phyloP scores from a whole-genome alignment of 2,113 vertebrate species.

The human region DNA sequence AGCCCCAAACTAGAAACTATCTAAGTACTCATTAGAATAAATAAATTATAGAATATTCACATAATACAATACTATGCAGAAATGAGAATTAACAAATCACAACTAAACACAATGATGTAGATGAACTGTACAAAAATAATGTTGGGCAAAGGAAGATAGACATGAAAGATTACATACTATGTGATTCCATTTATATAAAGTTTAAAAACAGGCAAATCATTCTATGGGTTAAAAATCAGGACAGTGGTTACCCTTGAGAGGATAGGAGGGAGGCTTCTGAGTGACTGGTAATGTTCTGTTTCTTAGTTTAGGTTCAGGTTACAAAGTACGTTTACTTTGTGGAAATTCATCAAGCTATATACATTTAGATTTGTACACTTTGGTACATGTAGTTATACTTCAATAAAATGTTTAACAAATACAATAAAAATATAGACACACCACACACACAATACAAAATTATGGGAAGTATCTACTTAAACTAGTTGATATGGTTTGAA shows the following conservation, averaged over 20 bases:
- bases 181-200: conserved; percentile 31
- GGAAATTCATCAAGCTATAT: conserved; percentile 8
- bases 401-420: conserved; percentile 1
- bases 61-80: background rate
- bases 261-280: background rate
- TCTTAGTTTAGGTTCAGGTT: background rate
- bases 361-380: background rate
- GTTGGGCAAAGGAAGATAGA: background rate
- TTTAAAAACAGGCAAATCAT: background rate
- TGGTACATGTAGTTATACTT: background rate
- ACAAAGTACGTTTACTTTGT: background rate
- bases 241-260: background rate
- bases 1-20: background rate
- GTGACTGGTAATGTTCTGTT: background rate
- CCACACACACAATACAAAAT: background rate
- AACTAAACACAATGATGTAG: background rate
- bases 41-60: background rate
- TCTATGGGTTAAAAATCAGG: background rate
- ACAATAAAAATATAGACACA: background rate
- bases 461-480: background rate
- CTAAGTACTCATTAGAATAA: conserved; percentile 8
- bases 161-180: background rate
- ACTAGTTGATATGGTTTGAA: background rate
- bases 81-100: background rate
- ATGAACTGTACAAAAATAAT: background rate